Percentiles rank a stretch among this genome's conserved stretches.
Conservation (phyloP, 2,797 vertebrate species). For the Lagocephalus sceleratus region DNA sequence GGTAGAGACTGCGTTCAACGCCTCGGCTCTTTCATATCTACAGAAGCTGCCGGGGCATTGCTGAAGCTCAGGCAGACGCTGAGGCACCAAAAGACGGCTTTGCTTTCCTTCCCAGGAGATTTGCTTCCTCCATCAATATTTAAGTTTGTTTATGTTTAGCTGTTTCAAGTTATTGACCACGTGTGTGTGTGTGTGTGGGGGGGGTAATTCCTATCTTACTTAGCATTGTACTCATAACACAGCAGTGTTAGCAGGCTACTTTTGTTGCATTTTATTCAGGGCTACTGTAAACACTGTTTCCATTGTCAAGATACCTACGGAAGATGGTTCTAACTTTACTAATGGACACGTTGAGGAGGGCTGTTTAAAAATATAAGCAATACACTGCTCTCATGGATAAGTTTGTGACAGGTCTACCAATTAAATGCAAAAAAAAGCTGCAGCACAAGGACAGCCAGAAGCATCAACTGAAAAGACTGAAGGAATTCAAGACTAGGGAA, state of each 20-base stretch:
- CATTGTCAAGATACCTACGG: background rate
- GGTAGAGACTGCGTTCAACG: conserved; percentile 17
- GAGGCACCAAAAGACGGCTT: conserved; percentile 52
- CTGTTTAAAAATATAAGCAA: too few species aligned
- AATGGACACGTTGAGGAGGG: too few species aligned
- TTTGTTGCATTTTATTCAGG: too few species aligned
- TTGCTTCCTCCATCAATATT: conserved; percentile 63
- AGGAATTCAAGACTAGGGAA: too few species aligned
- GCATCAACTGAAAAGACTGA: too few species aligned
- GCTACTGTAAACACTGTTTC: background rate
- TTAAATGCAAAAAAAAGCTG: too few species aligned
- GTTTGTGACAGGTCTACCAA: too few species aligned
- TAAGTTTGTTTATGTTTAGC: conserved; percentile 74
- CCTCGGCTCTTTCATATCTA: conserved; percentile 24
- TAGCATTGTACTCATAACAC: conserved; percentile 24
- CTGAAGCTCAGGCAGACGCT: conserved; percentile 53
- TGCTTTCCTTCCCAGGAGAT: conserved; percentile 43
- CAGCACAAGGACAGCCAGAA: too few species aligned
- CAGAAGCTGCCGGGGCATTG: conserved; percentile 47
- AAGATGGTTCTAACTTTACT: too few species aligned
- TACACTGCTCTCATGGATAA: too few species aligned
- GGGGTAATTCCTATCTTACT: conserved; percentile 3
- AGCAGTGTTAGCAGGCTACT: background rate
- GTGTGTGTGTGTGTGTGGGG: conserved; percentile 28
- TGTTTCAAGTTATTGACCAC: conserved; percentile 49